phyloP scores from a whole-genome alignment of 1,140 invertebrate species.

The Diorhabda carinulata region DNA sequence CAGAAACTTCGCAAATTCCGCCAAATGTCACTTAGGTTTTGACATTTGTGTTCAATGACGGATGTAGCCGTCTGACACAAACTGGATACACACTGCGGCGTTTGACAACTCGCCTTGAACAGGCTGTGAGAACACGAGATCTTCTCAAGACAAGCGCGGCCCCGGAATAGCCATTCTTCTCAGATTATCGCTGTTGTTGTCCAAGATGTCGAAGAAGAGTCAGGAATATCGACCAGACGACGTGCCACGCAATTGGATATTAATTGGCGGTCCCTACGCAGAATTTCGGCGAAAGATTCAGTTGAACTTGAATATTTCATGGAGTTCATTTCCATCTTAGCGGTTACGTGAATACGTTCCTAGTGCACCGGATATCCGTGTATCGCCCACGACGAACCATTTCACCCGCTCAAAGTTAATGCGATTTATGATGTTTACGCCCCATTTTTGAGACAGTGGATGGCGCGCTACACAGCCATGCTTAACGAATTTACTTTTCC shows the following conservation, averaged over 20 bases:
- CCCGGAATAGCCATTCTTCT: no score
- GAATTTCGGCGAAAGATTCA: not conserved
- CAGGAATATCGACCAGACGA: not conserved
- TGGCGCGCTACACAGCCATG: not conserved
- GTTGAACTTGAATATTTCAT: not conserved
- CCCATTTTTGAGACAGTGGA: not conserved
- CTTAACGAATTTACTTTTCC: not conserved
- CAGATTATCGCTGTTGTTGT: no score
- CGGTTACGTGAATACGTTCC: not conserved
- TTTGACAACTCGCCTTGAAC: not conserved
- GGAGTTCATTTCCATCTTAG: slow-evolving; percentile 6
- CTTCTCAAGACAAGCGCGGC: not conserved
- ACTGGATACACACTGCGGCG: not conserved
- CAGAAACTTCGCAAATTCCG: not conserved
- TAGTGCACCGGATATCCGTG: not conserved
- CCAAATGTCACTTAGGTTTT: not conserved
- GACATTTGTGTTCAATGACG: not conserved
- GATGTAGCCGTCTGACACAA: not conserved
- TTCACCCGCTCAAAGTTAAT: not conserved
- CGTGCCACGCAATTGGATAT: not conserved
- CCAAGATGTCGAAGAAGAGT: no score
- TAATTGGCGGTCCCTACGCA: not conserved
- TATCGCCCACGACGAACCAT: not conserved
- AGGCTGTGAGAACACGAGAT: not conserved
- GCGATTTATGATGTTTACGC: not conserved